Evolutionary conservation across 2,113 vertebrate genomes (phyloP).

Genomic region (Actinemys pallida): DNA sequence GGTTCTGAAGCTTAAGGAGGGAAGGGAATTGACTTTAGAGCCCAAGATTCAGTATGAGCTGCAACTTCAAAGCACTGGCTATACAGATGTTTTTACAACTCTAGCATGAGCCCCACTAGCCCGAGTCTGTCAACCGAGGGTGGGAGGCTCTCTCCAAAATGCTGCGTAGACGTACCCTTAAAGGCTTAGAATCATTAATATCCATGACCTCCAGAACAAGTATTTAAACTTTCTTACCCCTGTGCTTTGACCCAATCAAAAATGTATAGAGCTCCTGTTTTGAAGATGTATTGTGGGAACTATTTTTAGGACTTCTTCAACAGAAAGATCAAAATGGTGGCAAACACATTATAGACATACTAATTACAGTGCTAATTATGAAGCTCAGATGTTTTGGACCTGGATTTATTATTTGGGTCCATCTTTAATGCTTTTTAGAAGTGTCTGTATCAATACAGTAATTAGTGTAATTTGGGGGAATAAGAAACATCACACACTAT

Average conservation of each 20-base stretch:
- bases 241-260: not conserved
- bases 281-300: not conserved
- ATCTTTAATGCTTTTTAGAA: not conserved
- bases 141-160: not conserved
- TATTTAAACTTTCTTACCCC: slow-evolving; percentile 16
- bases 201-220: not conserved
- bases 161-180: not conserved
- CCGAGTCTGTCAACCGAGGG: not conserved
- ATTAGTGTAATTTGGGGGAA: not conserved
- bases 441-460: not conserved
- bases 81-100: not conserved
- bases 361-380: not conserved
- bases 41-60: not conserved
- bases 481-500: not conserved
- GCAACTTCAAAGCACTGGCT: not conserved
- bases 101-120: not conserved
- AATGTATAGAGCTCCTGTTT: not conserved
- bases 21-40: not conserved
- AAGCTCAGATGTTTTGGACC: not conserved
- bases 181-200: not conserved
- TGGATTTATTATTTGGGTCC: not conserved
- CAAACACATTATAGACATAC: not conserved
- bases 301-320: not conserved
- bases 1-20: not conserved
- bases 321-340: not conserved